A percentile compares a stretch with the other conserved stretches of the same genome.
Evolutionary conservation across 2,113 vertebrate genomes (phyloP).

Genomic region (Boleophthalmus pectinirostris): DNA sequence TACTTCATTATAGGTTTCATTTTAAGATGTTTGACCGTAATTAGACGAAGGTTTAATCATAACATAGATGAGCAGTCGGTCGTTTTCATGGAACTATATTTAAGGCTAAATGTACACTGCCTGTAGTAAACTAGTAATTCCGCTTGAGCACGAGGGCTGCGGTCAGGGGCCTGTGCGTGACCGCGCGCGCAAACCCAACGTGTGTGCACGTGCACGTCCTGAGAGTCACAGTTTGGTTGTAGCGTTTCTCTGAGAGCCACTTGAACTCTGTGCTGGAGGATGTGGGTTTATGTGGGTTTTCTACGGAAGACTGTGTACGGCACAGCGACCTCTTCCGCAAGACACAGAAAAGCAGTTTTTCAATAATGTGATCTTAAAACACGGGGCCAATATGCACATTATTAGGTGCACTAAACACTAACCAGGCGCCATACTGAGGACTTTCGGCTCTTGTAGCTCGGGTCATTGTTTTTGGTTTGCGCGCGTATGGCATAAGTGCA

Average conservation of each 20-base stretch:
- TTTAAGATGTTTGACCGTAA: slow-evolving; percentile 5
- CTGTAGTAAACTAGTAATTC: neutral
- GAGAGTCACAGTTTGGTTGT: no score
- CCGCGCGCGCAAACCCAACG: neutral
- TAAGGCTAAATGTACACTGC: neutral
- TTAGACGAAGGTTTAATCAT: neutral
- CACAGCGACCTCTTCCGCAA: no score
- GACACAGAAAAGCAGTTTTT: no score
- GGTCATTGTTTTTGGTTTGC: neutral
- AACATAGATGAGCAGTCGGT: neutral
- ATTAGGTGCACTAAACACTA: no score
- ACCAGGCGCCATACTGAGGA: no score
- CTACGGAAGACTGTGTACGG: slow-evolving; percentile 45
- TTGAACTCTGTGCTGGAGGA: neutral
- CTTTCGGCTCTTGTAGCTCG: no score
- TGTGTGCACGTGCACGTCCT: neutral
- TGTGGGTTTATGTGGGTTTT: slow-evolving; percentile 70
- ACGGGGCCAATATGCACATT: no score
- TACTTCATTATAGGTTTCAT: neutral
- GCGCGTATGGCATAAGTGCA: slow-evolving; percentile 1
- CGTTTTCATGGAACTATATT: neutral
- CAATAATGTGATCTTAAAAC: no score
- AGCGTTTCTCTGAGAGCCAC: no score
- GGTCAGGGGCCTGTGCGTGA: neutral
- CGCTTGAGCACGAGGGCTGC: neutral